phyloP scores from a whole-genome alignment of 2,888 invertebrate genomes.

The Eristalis pertinax region DNA sequence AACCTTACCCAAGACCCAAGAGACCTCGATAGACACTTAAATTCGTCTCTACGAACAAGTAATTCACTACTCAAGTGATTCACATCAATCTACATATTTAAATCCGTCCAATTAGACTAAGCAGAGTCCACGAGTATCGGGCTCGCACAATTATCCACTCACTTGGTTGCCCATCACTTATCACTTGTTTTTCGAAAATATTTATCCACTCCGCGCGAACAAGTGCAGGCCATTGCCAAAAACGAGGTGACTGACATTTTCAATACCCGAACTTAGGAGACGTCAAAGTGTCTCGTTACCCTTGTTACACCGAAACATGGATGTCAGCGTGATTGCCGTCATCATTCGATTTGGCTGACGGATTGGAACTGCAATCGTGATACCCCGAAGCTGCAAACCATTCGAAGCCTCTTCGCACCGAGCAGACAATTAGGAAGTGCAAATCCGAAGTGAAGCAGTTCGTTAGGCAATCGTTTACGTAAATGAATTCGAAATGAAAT shows the following conservation, averaged over 20 bases:
- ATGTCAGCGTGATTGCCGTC: not conserved
- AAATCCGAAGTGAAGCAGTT: not conserved
- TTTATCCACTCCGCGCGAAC: not conserved
- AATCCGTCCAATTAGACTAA: not conserved
- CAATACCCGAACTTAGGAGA: not conserved
- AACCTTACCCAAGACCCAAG: not conserved
- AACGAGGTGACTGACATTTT: constrained; percentile 19
- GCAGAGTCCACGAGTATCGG: not conserved
- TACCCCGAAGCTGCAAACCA: not conserved
- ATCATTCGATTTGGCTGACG: not conserved
- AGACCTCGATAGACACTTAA: not conserved
- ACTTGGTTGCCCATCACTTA: not conserved
- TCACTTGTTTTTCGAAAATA: not conserved
- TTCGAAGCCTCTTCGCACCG: not conserved
- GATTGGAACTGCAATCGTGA: not conserved
- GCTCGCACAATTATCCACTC: not conserved
- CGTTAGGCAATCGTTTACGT: not conserved
- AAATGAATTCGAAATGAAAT: too few species aligned
- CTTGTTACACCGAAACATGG: not conserved
- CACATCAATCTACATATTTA: not conserved
- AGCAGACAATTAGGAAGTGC: not conserved
- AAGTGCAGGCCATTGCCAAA: not conserved
- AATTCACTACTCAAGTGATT: not conserved
- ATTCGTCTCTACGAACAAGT: not conserved
- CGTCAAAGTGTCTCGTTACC: constrained; percentile 14